phyloP scores from a whole-genome alignment of 2,113 vertebrate genomes.

The Neogobius melanostomus region DNA sequence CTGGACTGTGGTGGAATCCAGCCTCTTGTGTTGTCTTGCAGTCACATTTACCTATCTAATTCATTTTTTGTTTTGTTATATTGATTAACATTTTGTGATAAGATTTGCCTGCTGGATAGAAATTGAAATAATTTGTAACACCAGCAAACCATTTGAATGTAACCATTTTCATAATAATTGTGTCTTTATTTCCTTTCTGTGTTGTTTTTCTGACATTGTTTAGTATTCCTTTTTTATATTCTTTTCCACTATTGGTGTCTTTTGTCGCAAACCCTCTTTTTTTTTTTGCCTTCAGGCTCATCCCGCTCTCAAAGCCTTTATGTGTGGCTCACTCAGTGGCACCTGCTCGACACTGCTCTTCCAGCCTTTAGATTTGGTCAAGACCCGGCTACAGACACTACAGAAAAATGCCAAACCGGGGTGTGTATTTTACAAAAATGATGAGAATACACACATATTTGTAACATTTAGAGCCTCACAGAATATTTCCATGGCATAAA shows the following conservation, averaged over 20 bases:
- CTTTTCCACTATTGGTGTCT: not conserved
- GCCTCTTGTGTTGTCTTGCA: conserved; percentile 27
- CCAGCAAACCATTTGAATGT: too few species aligned
- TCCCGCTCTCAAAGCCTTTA: conserved; percentile 92
- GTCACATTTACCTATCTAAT: not conserved
- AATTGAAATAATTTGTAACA: not conserved
- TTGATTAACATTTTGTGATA: not conserved
- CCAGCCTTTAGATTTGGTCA: conserved; percentile 94
- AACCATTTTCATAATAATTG: not conserved
- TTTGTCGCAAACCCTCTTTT: not conserved
- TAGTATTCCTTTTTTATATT: not conserved
- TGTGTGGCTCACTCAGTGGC: conserved; percentile 94
- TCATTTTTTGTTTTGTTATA: not conserved
- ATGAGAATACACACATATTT: not conserved
- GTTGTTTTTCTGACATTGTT: not conserved
- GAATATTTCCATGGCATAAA: not conserved
- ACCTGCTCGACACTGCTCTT: conserved; percentile 95
- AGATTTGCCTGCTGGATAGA: not conserved
- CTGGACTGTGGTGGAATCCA: conserved; percentile 25
- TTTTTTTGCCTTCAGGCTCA: conserved; percentile 78
- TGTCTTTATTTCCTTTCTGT: not conserved
- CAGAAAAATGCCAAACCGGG: conserved; percentile 78
- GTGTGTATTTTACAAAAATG: conserved; percentile 35
- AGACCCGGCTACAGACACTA: conserved; percentile 89
- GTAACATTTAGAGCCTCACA: not conserved